phyloP scores from a whole-genome alignment of 2,113 vertebrate genomes.

The Chaetops frenatus region DNA sequence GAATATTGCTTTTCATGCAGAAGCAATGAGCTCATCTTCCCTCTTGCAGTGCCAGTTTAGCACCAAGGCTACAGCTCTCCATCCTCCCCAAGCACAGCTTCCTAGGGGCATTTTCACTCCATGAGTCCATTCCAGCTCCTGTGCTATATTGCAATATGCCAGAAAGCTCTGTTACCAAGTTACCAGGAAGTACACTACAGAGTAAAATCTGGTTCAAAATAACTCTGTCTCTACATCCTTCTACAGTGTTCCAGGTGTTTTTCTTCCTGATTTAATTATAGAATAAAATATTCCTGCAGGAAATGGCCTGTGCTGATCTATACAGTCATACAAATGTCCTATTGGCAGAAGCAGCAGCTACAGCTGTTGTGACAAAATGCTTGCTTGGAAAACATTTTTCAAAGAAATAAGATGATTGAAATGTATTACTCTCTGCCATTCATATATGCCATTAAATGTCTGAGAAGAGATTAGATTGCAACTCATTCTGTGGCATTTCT shows the following conservation, averaged over 20 bases:
- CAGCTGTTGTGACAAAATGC: slow-evolving; percentile 39
- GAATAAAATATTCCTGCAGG: slow-evolving; percentile 16
- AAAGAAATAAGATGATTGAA: slow-evolving; percentile 5
- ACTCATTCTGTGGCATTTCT: neutral
- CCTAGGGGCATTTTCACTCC: neutral
- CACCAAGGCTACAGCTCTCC: neutral
- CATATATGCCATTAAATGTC: neutral
- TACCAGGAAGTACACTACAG: neutral
- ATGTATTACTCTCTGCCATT: neutral
- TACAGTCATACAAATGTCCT: neutral
- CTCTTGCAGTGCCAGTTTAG: neutral
- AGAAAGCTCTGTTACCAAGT: neutral
- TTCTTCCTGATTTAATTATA: slow-evolving; percentile 4
- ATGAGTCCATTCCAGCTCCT: neutral
- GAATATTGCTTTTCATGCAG: neutral
- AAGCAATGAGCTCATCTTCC: neutral
- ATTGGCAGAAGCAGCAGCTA: neutral
- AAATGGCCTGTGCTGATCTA: slow-evolving; percentile 20
- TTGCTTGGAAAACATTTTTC: neutral
- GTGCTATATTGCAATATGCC: neutral
- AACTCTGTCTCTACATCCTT: neutral
- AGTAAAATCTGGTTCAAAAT: neutral
- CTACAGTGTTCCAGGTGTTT: neutral
- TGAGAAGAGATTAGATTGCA: neutral
- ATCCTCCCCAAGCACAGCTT: neutral